Base-by-base conservation (phyloP, 1,140 invertebrate genomes). In the Xylocopa sonorina region DNA sequence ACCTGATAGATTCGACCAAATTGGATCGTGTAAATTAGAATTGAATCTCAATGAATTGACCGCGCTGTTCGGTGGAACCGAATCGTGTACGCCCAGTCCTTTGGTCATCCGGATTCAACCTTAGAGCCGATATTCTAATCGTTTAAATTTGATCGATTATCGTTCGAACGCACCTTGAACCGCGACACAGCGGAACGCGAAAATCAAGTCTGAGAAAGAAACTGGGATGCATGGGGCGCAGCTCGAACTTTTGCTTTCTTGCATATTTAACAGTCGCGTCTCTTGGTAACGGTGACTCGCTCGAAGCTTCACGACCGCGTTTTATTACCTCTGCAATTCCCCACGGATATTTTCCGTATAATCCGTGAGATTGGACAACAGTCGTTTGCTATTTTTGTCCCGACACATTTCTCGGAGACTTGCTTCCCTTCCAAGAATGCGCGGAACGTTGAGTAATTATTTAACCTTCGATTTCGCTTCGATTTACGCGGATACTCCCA, bases 201-300 rank as follows among this genome's bases (percentile, higher is more conserved):
- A 41, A 18, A 63, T 9, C n/a, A 18, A 14, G 6, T 46, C 14
- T 38, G 18, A 43, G 38, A 27, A 12, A 43, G 24, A 46, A 16
- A 64, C 18, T 16, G 24, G 41, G 24, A 63, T 43, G n/a, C 14
- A 14, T 14, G 12, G 3, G 18, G 29, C 7, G 6, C 7, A 34
- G 27, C 21, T 64, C n/a, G 32, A 51, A 34, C 21, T 24, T 51
- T 14, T 21, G 9, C 24, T 67, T 66, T n/a, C 24, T 67, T 67
- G 48, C 64, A 67, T 67, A 67, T 48, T 67, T 34, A 21, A 67
- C 51, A n/a, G 18, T 53, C 29, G 32, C 48, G 10, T 53, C 48
- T 53, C 48, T 67, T 67, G 48, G 12, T 12, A 24, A 64, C 29
- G 9, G 46, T 3, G 6, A 9, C 60, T 38, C 34, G 21, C 21